Base-by-base conservation (phyloP, 2,797 vertebrate genomes). In the Philypnodon macrostomus region DNA sequence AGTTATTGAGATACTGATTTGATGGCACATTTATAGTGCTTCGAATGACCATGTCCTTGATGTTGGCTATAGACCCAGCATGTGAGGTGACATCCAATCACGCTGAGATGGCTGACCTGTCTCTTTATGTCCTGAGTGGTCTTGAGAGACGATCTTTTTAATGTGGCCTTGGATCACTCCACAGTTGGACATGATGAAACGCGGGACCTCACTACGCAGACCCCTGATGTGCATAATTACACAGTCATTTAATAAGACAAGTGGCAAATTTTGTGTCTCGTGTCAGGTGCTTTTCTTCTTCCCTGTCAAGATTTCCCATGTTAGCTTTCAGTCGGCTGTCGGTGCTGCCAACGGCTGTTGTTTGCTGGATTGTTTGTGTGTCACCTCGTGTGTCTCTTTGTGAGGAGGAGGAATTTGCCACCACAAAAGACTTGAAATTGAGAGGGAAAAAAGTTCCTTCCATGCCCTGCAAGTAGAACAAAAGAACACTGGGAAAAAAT, bases 81-180 rank as follows among this genome's bases (percentile, higher is more conserved):
- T 79, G 78, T 56, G 73, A 70, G 63, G 62, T 63, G 74, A 79
- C 81, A 86, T 87, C 84, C 84, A 88, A 85, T 88, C 84, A 85
- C 49, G 64, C 52, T 53, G 69, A 77, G 79, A 84, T 86, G 62
- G 71, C 67, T 60, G 73, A 76, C 73, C 79, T 50, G 53, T 75
- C 68, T 73, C 61, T 82, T 82, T 82, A 80, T 83, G 75, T 80
- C 53, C 54, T 39, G 68, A 79, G 70, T 64, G 64, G 62, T 69
- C 64, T 58, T 77, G 77, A 79, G 64, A 73, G 73, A 79, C 68
- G 53, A 75, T 82, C 57, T 66, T 78, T 65, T 66, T 72, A 64
- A 79, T 60, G 63, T 67, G 49, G 50, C 57, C 64, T 77, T 63
- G 51, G 73, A 39, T 67, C 63, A 38, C 57, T 69, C 46, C 46